A percentile compares a stretch with the other conserved stretches of the same genome.
phyloP scores from a whole-genome alignment of 1,140 invertebrate genomes.

The Linepithema humile region DNA sequence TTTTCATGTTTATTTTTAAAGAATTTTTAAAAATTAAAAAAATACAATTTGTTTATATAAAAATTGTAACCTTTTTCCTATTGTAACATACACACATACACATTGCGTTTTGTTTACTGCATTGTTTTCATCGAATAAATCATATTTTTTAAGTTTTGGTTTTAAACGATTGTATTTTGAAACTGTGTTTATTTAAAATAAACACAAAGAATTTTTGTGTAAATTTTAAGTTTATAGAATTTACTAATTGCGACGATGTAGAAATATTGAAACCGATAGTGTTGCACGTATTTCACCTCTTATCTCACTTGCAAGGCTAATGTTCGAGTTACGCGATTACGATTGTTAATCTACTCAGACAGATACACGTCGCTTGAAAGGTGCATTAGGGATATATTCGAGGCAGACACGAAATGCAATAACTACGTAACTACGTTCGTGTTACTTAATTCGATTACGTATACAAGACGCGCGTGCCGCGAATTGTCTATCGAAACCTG shows the following conservation, averaged over 20 bases:
- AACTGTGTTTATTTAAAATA: not conserved
- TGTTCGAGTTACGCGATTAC: slow-evolving; percentile 9
- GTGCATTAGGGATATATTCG: slow-evolving; percentile 23
- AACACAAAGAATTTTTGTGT: not conserved
- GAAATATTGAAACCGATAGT: not conserved
- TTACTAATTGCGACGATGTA: not conserved
- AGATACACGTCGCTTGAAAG: not conserved
- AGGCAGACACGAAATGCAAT: slow-evolving; percentile 34
- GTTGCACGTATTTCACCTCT: not conserved
- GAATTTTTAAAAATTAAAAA: not conserved
- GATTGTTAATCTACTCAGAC: not conserved
- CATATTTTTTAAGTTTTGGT: not conserved
- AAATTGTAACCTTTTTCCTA: not conserved
- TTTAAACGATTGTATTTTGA: not conserved
- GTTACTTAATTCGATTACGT: slow-evolving; percentile 54
- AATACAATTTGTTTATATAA: not conserved
- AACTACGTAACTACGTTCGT: slow-evolving; percentile 17
- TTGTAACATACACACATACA: not conserved
- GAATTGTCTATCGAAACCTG: slow-evolving; percentile 52
- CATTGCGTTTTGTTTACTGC: not conserved
- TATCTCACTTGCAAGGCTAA: not conserved
- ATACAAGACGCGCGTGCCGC: slow-evolving; percentile 39
- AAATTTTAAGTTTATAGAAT: not conserved
- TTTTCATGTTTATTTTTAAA: not conserved
- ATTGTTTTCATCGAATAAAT: not conserved